phyloP scores from a whole-genome alignment of 2,797 vertebrate genomes.

The Trematomus bernacchii region DNA sequence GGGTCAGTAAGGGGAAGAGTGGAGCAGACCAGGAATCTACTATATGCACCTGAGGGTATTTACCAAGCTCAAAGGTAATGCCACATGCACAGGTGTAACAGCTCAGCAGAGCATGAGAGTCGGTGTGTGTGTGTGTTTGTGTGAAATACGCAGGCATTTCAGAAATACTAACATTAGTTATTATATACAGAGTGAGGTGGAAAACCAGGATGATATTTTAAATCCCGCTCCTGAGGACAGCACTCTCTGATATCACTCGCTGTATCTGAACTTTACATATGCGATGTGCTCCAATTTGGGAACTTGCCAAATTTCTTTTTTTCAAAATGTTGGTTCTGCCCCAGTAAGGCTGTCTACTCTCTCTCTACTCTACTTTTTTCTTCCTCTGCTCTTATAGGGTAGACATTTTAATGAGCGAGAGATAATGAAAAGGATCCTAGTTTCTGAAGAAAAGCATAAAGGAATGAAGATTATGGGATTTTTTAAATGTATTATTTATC shows the following conservation, averaged over 20 bases:
- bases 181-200: conserved; percentile 44
- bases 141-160: conserved; percentile 53
- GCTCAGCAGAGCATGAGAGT: conserved; percentile 57
- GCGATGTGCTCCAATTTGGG: conserved; percentile 48
- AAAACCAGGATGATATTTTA: conserved; percentile 52
- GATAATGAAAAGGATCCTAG: conserved; percentile 56
- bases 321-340: conserved; percentile 51
- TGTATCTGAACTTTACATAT: conserved; percentile 46
- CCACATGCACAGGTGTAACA: conserved; percentile 69
- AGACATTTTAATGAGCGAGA: conserved; percentile 72
- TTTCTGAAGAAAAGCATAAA: conserved; percentile 60
- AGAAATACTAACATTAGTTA: conserved; percentile 50
- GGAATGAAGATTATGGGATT: conserved; percentile 63
- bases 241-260: conserved; percentile 13
- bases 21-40: conserved; percentile 53
- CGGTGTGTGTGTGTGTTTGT: background rate
- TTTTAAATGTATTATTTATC: conserved; percentile 52
- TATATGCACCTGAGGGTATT: conserved; percentile 73
- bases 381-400: conserved; percentile 37
- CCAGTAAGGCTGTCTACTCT: conserved; percentile 46
- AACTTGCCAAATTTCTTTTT: conserved; percentile 56
- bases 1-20: conserved; percentile 51
- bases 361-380: conserved; percentile 52
- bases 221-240: conserved; percentile 35
- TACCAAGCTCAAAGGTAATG: conserved; percentile 69